These are phyloP conservation scores for Mesorhabditis belari DNA, from an alignment of 2,888 invertebrate genomes.

Conservation along the genomic window DNA sequence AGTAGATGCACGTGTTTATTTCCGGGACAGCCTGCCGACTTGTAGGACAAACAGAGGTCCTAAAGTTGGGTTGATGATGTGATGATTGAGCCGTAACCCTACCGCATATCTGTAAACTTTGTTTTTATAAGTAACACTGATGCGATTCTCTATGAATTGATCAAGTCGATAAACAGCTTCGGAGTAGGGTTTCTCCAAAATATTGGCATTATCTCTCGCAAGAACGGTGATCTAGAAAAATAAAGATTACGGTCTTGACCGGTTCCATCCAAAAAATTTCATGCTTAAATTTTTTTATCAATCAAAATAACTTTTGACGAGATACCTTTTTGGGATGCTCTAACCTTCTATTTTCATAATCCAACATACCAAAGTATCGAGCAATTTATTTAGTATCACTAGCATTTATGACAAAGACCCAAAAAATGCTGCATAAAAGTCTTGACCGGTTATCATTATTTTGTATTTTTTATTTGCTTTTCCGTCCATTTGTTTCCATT, in stretches of 20 bases:
- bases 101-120: neutral
- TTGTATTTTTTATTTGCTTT: too few relatives aligned
- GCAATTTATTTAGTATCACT: too few relatives aligned
- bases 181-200: constrained; percentile 65
- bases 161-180: constrained; percentile 47
- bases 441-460: too few relatives aligned
- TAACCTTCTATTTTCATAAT: too few relatives aligned
- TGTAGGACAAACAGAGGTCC: constrained; percentile 42
- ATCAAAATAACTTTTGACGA: too few relatives aligned
- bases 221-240: constrained; percentile 66
- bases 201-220: constrained; percentile 72
- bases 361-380: too few relatives aligned
- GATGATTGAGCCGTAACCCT: too few relatives aligned
- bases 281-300: too few relatives aligned
- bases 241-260: neutral
- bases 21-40: constrained; percentile 34
- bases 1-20: constrained; percentile 47
- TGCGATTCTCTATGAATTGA: constrained; percentile 28
- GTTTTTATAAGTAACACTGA: neutral
- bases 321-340: too few relatives aligned
- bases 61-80: constrained; percentile 3
- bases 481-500: too few relatives aligned
- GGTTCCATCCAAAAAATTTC: too few relatives aligned
- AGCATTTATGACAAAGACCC: too few relatives aligned
- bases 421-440: neutral